Base-by-base conservation (phyloP, 1,140 invertebrate species). In the Wiebesia pumilae region DNA sequence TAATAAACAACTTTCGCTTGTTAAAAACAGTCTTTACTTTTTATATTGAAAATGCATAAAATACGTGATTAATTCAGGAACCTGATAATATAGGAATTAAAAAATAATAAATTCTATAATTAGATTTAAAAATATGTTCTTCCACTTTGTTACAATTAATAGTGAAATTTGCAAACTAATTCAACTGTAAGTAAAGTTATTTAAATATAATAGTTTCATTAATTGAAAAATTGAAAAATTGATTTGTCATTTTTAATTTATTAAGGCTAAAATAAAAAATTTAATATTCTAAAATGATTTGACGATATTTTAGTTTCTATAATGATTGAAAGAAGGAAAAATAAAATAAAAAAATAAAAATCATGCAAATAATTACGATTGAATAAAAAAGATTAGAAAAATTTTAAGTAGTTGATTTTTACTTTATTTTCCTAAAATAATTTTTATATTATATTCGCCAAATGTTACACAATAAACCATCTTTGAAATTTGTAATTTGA, bases 351-450 rank as follows among this genome's bases (percentile, higher is more conserved):
- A 33, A 73, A 10, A 75, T 79, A 78, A 69, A 62, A 79, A 83
- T 40, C 1, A 69, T 40, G 24, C 38, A 16, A 75, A 78, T 54
- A 86, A 75, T 77, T 80, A 81, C 24, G 38, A 69, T 78, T 65
- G 30, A 83, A 82, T 43, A 83, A 81, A 58, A 73, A 54, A 54
- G 2, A 2, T 54, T 54, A 14, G 58, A 86, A 78, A 65, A 81
- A 82, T 81, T 35, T 12, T n/a, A 47, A 67, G 69, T 35, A 69
- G 38, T 67, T 47, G 2, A 84, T 54, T 24, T 33, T 80, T 54
- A 47, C 27, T 84, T 84, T 75, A 75, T 84, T 84, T 84, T 87
- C 86, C 86, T 81, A 84, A 84, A 87, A 87, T 87, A 87, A 81
- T 81, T 81, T 84, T 84, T 82, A 75, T 81, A 81, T 73, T 78